These are phyloP conservation scores for Diarsia dahlii DNA, from an alignment of 2,888 invertebrate species.

Conservation along the genomic window DNA sequence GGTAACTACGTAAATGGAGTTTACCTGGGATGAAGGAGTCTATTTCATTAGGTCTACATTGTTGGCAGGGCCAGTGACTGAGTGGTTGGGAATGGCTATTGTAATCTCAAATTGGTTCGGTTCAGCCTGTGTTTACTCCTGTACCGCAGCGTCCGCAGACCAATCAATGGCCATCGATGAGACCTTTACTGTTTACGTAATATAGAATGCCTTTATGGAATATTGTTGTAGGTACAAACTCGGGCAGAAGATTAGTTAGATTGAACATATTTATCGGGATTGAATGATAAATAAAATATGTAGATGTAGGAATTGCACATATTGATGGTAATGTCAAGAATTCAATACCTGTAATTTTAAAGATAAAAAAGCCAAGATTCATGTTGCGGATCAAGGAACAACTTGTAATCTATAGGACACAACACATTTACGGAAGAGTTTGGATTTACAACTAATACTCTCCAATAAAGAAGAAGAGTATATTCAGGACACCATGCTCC, in stretches of 20 bases:
- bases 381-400: not conserved
- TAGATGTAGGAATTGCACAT: not conserved
- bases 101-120: constrained; percentile 64
- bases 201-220: constrained; percentile 25
- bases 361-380: not conserved
- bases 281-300: not conserved
- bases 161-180: constrained; percentile 61
- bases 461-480: not conserved
- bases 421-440: not conserved
- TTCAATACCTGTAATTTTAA: constrained; percentile 7
- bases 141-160: constrained; percentile 57
- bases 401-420: not conserved
- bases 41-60: constrained; percentile 55
- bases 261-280: not conserved
- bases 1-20: constrained; percentile 40
- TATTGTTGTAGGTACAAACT: constrained; percentile 23
- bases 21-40: constrained; percentile 41
- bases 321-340: not conserved
- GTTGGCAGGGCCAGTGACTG: constrained; percentile 35
- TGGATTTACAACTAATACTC: not conserved
- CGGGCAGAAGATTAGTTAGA: not conserved
- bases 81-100: constrained; percentile 47
- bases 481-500: not conserved
- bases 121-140: constrained; percentile 46
- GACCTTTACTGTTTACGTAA: constrained; percentile 58